phyloP scores from a whole-genome alignment of 2,888 invertebrate genomes.

The Hydropsyche betteni region DNA sequence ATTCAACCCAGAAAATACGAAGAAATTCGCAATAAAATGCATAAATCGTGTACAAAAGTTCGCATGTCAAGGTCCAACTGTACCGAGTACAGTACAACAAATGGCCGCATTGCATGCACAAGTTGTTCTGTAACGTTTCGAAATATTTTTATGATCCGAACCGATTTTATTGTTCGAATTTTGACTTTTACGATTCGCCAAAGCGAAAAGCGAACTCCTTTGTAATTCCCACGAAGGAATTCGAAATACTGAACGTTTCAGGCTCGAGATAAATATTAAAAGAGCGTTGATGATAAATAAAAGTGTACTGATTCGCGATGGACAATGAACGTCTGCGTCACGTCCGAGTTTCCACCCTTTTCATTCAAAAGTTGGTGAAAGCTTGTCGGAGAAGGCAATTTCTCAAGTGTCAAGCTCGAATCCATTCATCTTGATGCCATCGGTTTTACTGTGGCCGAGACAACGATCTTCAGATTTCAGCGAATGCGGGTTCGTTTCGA shows the following conservation, averaged over 20 bases:
- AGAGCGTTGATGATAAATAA: not conserved
- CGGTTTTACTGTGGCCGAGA: not conserved
- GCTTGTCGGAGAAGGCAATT: constrained; percentile 2
- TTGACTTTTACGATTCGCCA: no score
- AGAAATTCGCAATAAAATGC: no score
- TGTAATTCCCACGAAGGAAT: no score
- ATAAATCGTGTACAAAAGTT: not conserved
- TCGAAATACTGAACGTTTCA: not conserved
- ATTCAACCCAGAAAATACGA: no score
- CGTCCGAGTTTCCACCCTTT: constrained; percentile 14
- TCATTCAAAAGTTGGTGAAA: constrained; percentile 20
- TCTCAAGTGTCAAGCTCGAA: constrained; percentile 12
- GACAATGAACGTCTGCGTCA: not conserved
- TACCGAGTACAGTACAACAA: not conserved
- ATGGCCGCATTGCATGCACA: not conserved
- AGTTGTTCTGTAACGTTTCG: no score
- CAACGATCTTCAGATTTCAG: no score
- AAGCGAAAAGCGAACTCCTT: no score
- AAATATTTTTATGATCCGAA: not conserved
- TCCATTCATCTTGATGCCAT: not conserved
- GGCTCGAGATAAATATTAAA: not conserved
- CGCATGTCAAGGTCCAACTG: constrained; percentile 17
- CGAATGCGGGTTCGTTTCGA: no score
- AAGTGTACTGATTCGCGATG: not conserved
- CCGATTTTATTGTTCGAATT: no score